Evolutionary conservation across 2,888 invertebrate species (phyloP).

Genomic region (Pristionchus japonicus): DNA sequence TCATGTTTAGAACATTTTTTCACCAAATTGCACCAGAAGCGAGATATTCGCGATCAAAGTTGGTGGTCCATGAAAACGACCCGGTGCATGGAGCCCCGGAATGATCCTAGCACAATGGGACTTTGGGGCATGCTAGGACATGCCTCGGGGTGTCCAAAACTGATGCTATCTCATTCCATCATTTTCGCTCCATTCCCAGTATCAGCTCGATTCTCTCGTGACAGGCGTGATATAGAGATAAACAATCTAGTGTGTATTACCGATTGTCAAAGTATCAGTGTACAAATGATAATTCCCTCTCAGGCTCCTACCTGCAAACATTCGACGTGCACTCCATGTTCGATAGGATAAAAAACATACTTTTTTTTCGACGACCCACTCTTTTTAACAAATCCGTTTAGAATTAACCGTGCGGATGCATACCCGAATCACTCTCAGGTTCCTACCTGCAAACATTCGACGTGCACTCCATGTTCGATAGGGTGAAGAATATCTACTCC

Average conservation of each 20-base stretch:
- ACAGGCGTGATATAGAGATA: slow-evolving; percentile 6
- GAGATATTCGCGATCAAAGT: neutral
- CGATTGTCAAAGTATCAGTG: too few relatives aligned
- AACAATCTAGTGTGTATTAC: too few relatives aligned
- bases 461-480: slow-evolving; percentile 15
- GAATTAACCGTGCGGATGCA: neutral
- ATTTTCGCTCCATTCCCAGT: neutral
- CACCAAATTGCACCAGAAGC: neutral
- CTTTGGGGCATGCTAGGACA: neutral
- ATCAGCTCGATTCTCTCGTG: neutral
- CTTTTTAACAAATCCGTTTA: neutral
- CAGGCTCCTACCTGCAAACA: neutral
- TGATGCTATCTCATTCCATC: neutral
- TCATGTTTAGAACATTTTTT: neutral
- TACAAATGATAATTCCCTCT: too few relatives aligned
- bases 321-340: slow-evolving; percentile 28
- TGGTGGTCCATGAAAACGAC: neutral
- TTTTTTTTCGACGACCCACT: too few relatives aligned
- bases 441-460: neutral
- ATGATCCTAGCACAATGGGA: neutral
- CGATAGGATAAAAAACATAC: neutral
- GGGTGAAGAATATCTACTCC: neutral
- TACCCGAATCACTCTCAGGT: neutral
- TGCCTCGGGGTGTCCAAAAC: neutral
- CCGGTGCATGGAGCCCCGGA: neutral